Conservation (phyloP, 2,888 invertebrate genomes). For the Anorthoa munda region DNA sequence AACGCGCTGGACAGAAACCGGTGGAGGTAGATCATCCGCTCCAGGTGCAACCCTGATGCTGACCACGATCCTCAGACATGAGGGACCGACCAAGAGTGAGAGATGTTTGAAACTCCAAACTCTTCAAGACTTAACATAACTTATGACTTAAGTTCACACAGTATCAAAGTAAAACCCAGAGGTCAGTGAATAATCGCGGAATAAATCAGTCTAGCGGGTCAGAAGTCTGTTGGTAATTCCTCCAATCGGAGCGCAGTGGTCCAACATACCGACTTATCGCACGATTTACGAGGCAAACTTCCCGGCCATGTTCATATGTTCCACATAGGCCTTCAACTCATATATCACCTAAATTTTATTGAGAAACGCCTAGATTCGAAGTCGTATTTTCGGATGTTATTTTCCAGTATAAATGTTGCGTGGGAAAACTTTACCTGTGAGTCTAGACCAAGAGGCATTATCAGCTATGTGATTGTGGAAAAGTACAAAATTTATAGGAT, state of each 20-base stretch:
- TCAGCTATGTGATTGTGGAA: too few species aligned
- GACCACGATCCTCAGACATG: too few species aligned
- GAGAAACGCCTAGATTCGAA: conserved; percentile 41
- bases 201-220: conserved; percentile 50
- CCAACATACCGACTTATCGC: conserved; percentile 69
- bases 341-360: conserved; percentile 70
- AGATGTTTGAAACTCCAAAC: background rate
- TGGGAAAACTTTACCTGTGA: background rate
- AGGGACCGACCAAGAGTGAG: too few species aligned
- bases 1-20: too few species aligned
- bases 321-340: conserved; percentile 68
- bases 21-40: too few species aligned
- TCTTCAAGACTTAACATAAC: background rate
- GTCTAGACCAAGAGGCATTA: too few species aligned
- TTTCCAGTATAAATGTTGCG: conserved; percentile 9
- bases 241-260: conserved; percentile 32
- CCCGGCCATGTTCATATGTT: conserved; percentile 71
- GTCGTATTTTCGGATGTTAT: conserved; percentile 33
- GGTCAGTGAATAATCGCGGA: conserved; percentile 39
- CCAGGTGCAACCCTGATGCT: too few species aligned
- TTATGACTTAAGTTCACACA: background rate
- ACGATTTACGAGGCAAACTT: conserved; percentile 77
- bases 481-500: too few species aligned
- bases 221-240: conserved; percentile 42
- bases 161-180: conserved; percentile 6